Evolutionary conservation across 2,888 invertebrate genomes (phyloP).

Genomic region (Heliothis peltigera): DNA sequence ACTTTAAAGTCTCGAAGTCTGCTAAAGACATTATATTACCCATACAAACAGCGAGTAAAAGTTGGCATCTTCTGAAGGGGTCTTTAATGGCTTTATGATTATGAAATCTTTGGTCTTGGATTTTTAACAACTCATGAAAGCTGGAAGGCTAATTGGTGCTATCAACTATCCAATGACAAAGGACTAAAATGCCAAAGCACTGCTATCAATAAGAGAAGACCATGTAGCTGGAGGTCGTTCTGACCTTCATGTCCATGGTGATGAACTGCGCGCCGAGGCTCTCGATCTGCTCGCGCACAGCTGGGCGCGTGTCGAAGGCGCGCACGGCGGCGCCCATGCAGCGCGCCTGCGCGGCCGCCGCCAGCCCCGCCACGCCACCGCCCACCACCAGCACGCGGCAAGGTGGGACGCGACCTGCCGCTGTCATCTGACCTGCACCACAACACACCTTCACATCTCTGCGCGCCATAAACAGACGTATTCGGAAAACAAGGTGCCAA

Average conservation of each 20-base stretch:
- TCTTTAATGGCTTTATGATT: too few relatives aligned
- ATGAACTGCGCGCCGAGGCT: conserved; percentile 97
- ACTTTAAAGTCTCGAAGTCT: too few relatives aligned
- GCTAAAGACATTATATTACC: too few relatives aligned
- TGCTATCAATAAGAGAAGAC: neutral
- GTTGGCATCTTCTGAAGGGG: too few relatives aligned
- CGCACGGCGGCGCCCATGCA: conserved; percentile 97
- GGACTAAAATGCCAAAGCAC: too few relatives aligned
- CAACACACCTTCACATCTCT: neutral
- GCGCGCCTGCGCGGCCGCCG: conserved; percentile 95
- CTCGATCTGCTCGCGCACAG: conserved; percentile 95
- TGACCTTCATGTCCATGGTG: conserved; percentile 93
- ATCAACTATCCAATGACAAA: too few relatives aligned
- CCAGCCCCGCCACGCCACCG: conserved; percentile 96
- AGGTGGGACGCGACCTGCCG: conserved; percentile 96
- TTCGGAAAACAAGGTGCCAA: too few relatives aligned
- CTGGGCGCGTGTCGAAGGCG: conserved; percentile 96
- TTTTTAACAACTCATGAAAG: neutral
- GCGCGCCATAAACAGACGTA: too few relatives aligned
- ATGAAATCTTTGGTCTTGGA: neutral
- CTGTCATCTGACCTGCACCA: conserved; percentile 94
- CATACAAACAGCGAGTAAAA: too few relatives aligned
- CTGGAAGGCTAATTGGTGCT: neutral
- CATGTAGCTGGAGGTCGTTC: neutral
- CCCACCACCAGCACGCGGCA: conserved; percentile 96